These are phyloP conservation scores for Takifugu rubripes DNA, from an alignment of 2,797 vertebrate genomes.

Conservation along the genomic window DNA sequence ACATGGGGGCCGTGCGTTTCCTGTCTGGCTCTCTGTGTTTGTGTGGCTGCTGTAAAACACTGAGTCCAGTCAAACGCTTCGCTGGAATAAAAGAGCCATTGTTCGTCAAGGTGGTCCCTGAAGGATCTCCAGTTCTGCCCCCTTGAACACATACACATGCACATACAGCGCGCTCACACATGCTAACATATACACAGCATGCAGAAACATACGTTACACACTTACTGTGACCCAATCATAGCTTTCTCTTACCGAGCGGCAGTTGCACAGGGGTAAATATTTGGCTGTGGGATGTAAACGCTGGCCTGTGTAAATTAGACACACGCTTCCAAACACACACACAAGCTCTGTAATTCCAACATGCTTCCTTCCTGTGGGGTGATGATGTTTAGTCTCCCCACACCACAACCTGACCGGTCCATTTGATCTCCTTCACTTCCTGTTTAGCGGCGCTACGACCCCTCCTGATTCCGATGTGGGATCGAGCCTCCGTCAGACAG, in stretches of 20 bases:
- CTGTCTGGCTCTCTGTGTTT: conserved; percentile 40
- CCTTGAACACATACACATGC: conserved; percentile 18
- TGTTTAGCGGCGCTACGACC: conserved; percentile 44
- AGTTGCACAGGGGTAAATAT: conserved; percentile 70
- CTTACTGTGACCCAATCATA: conserved; percentile 52
- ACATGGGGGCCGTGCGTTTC: conserved; percentile 37
- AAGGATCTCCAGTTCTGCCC: conserved; percentile 49
- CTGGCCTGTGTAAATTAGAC: conserved; percentile 54
- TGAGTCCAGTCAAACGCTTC: conserved; percentile 59
- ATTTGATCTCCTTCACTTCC: conserved; percentile 69
- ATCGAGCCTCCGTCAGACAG: conserved; percentile 30
- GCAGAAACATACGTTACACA: conserved; percentile 51
- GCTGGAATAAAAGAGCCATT: conserved; percentile 75
- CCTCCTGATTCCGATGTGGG: conserved; percentile 41
- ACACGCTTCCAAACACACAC: conserved; percentile 17
- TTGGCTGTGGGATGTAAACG: conserved; percentile 71
- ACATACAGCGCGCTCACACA: conserved; percentile 24
- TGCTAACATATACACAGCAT: conserved; percentile 28
- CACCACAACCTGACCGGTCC: conserved; percentile 68
- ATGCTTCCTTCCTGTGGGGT: conserved; percentile 78
- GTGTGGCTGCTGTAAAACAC: conserved; percentile 48
- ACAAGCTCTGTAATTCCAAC: conserved; percentile 69
- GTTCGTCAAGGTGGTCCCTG: conserved; percentile 78
- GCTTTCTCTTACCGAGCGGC: conserved; percentile 57
- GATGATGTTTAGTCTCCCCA: conserved; percentile 81